Base-by-base conservation (phyloP, 2,113 vertebrate genomes). In the Cynocephalus volans region DNA sequence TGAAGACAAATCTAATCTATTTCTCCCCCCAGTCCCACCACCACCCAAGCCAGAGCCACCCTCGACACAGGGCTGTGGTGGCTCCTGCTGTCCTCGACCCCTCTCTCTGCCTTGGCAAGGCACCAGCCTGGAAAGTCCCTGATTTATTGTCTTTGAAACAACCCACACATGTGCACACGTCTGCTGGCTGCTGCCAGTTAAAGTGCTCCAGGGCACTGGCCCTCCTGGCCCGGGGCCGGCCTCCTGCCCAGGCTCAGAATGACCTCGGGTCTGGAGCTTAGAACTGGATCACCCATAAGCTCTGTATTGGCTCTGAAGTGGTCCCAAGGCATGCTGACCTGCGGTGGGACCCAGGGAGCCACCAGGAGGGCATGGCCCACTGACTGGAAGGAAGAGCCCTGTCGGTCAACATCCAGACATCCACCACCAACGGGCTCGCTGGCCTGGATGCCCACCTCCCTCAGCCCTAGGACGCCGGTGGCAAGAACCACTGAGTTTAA, bases 121-220 rank as follows among this genome's bases (percentile, higher is more conserved):
- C 0, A 19, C 93, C 94, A 89, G 82, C 26, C 77, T 62, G 36
- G 31, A 36, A 75, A 36, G 62, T 6, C 50, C 69, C 89, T 96
- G 94, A 92, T 93, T 95, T 81, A 83, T 89, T 69, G 96, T 89
- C 58, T 88, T n/a, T 5, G 45, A 92, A 96, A 93, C 23, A 52
- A 81, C 92, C 87, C 12, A 0, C 82, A 93, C 83, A 95, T 83
- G 83, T 75, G 89, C 92, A 54, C 13, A 0, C 21, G 10, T 64
- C 72, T 31, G 56, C 77, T 83, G 82, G 85, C 96, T 93, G 82
- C 64, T 93, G 92, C 89, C 75, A 48, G 64, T 89, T 79, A 96
- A 24, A 45, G 23, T 2, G 28, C 45, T 2, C 0, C 3, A 5
- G 72, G 91, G 36, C 69, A 28, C 60, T 1, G 41, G 70, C 36